phyloP scores from a whole-genome alignment of 2,113 vertebrate species.

The Caranx ignobilis region DNA sequence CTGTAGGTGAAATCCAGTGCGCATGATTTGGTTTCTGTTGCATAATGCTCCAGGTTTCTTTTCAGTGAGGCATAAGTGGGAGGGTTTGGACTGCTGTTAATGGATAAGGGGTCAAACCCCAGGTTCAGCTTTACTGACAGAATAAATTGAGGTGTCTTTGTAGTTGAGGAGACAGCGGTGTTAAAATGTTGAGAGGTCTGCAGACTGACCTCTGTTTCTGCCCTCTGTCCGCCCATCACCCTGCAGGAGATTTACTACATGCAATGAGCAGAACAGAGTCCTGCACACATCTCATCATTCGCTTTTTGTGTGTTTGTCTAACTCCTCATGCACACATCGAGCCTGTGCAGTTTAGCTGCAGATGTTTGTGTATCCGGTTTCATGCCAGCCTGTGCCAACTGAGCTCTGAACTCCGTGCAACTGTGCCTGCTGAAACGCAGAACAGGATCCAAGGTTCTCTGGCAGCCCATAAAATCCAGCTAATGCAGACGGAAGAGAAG shows the following conservation, averaged over 20 bases:
- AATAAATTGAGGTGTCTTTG: slow-evolving; percentile 9
- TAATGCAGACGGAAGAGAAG: slow-evolving; percentile 55
- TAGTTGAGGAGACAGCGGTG: slow-evolving; percentile 13
- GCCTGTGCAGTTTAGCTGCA: slow-evolving; percentile 31
- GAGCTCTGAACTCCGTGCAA: slow-evolving; percentile 10
- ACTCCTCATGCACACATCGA: neutral
- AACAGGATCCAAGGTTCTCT: slow-evolving; percentile 32
- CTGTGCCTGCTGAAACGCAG: slow-evolving; percentile 42
- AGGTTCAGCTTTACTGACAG: slow-evolving; percentile 5
- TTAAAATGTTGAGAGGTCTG: slow-evolving; percentile 27
- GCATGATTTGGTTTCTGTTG: neutral
- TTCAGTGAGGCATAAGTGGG: neutral
- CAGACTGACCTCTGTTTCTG: slow-evolving; percentile 29
- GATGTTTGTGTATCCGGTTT: slow-evolving; percentile 40
- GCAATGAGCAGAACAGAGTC: slow-evolving; percentile 19
- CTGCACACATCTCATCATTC: slow-evolving; percentile 22
- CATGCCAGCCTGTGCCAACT: slow-evolving; percentile 27
- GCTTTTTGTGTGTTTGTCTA: slow-evolving; percentile 24
- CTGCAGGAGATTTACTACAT: slow-evolving; percentile 41
- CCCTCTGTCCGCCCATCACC: slow-evolving; percentile 21
- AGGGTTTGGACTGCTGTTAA: neutral
- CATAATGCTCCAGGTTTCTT: neutral
- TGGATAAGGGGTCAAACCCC: neutral
- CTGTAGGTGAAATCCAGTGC: no score
- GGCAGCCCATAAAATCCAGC: slow-evolving; percentile 58